phyloP scores from a whole-genome alignment of 2,888 invertebrate genomes.

The Argyresthia goedartella region DNA sequence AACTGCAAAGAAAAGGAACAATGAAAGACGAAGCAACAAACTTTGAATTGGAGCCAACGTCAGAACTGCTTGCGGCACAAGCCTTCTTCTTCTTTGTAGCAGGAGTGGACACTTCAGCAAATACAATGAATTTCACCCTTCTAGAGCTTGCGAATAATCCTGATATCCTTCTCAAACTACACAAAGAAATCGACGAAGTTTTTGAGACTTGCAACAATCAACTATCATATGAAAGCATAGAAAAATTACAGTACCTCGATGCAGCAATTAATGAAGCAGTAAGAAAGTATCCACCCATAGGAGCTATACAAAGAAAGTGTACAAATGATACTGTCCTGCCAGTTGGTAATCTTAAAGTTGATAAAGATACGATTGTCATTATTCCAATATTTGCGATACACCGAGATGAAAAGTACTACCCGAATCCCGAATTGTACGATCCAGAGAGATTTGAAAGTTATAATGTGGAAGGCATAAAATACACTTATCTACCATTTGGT shows the following conservation, averaged over 20 bases:
- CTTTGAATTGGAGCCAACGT: slow-evolving; percentile 31
- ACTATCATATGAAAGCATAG: slow-evolving; percentile 33
- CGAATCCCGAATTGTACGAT: slow-evolving; percentile 45
- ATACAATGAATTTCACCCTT: slow-evolving; percentile 39
- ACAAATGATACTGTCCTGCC: slow-evolving; percentile 30
- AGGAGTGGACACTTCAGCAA: slow-evolving; percentile 53
- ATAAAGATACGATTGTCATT: slow-evolving; percentile 23
- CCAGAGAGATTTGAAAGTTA: slow-evolving; percentile 51
- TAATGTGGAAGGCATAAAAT: slow-evolving; percentile 27
- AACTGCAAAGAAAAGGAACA: slow-evolving; percentile 33
- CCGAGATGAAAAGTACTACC: slow-evolving; percentile 39
- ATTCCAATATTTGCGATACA: slow-evolving; percentile 36
- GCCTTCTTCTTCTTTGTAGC: slow-evolving; percentile 57
- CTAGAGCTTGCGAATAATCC: slow-evolving; percentile 41
- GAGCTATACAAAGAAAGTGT: slow-evolving; percentile 31
- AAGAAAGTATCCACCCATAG: slow-evolving; percentile 40
- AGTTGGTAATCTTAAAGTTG: slow-evolving; percentile 24
- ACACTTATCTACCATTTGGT: slow-evolving; percentile 56
- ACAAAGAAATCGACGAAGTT: slow-evolving; percentile 41
- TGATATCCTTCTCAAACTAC: slow-evolving; percentile 33
- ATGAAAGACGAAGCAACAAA: slow-evolving; percentile 32
- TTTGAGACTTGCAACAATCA: slow-evolving; percentile 25
- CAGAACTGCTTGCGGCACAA: slow-evolving; percentile 46
- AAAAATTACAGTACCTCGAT: slow-evolving; percentile 43
- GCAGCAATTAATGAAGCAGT: slow-evolving; percentile 41